phyloP scores from a whole-genome alignment of 2,888 invertebrate genomes.

The Hedychridium roseum region DNA sequence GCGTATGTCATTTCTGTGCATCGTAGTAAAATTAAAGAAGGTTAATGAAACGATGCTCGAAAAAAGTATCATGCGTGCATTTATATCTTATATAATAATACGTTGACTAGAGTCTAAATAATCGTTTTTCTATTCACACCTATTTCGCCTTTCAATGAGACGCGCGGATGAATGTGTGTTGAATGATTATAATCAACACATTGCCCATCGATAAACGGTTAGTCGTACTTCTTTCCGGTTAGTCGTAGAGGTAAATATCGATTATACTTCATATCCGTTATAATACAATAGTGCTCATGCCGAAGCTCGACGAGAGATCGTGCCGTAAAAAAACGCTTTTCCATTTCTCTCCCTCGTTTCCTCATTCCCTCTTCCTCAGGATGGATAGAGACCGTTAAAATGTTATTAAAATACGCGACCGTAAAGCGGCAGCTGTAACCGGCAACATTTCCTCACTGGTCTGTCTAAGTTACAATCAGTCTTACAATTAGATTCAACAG shows the following conservation, averaged over 20 bases:
- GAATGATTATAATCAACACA: conserved; percentile 5
- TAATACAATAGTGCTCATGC: conserved; percentile 30
- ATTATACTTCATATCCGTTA: conserved; percentile 33
- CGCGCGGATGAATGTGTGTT: conserved; percentile 17
- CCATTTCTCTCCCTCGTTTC: not conserved
- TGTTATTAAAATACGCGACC: not conserved
- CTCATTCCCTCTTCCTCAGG: not conserved
- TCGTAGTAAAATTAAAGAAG: not conserved
- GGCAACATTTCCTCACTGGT: too few species aligned
- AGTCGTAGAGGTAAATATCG: conserved; percentile 33
- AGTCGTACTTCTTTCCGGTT: conserved; percentile 16
- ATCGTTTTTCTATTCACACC: conserved; percentile 43
- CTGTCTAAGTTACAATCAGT: too few species aligned
- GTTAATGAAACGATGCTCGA: conserved; percentile 13
- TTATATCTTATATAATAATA: conserved; percentile 48
- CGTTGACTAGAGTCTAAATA: conserved; percentile 58
- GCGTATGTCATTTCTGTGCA: conserved; percentile 3
- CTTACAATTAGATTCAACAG: too few species aligned
- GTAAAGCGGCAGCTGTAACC: too few species aligned
- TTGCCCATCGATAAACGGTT: conserved; percentile 25
- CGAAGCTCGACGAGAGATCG: conserved; percentile 21
- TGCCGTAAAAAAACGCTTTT: conserved; percentile 2
- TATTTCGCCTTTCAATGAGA: conserved; percentile 35
- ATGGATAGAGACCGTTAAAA: not conserved
- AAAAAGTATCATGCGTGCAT: conserved; percentile 35